Conservation (phyloP, 1,140 invertebrate genomes). For the Drosophila repleta region DNA sequence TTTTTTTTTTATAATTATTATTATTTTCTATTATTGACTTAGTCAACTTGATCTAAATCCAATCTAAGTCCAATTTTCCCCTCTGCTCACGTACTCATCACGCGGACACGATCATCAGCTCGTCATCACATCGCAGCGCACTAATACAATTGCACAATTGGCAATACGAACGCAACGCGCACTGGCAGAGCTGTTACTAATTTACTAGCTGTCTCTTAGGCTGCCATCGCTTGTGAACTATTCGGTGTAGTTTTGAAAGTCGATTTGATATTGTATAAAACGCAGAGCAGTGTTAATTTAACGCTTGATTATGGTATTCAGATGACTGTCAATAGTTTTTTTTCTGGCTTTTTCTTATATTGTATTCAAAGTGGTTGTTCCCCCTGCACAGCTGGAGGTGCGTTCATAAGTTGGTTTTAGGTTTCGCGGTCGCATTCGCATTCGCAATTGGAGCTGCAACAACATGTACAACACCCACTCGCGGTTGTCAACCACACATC, state of each 20-base stretch:
- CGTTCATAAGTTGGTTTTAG: constrained; percentile 58
- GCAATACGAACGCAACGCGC: neutral
- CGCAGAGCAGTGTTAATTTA: constrained; percentile 12
- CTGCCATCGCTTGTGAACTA: constrained; percentile 7
- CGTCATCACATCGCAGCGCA: neutral
- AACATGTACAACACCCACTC: constrained; percentile 63
- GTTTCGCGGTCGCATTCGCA: constrained; percentile 73
- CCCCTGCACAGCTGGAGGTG: constrained; percentile 14
- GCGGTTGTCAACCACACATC: constrained; percentile 61
- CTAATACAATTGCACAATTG: neutral
- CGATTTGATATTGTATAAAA: constrained; percentile 1
- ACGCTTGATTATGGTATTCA: constrained; percentile 19
- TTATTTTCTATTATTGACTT: too few species aligned
- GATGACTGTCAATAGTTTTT: constrained; percentile 19
- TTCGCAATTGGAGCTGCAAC: constrained; percentile 76
- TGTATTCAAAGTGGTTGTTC: constrained; percentile 15
- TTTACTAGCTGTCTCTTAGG: neutral
- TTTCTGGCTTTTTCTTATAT: too few species aligned
- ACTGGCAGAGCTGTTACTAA: constrained; percentile 2
- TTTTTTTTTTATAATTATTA: too few species aligned
- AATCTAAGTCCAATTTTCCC: neutral
- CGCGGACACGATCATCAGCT: neutral
- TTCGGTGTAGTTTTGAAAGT: constrained; percentile 7
- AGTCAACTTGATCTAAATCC: neutral
- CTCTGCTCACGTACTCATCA: neutral